Evolutionary conservation across 2,797 vertebrate genomes (phyloP), one percentile per base, ranked within the genome.

Genomic region (Periparus ater): DNA sequence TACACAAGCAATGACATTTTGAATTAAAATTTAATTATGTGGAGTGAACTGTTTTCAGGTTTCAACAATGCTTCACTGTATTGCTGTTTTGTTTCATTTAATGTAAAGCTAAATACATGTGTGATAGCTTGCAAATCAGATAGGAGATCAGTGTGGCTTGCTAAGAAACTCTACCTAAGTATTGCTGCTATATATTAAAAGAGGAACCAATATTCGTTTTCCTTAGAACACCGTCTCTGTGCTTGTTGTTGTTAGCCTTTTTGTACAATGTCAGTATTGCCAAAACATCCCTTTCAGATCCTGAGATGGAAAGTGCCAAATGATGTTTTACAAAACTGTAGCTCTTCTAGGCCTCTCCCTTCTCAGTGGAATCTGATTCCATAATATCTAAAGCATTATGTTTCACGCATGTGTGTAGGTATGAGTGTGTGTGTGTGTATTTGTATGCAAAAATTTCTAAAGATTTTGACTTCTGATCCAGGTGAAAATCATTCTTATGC

Each of bases 11-110:
- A 88, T 82, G 93, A 93, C 76, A 94, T 85, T 89, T 89, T 71
- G 57, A 92, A 86, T 82, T 83, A 95, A 94, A 96, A 81, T 94
- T 91, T 93, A 94, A 96, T 95, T 92, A 79, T 44, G 16, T 44
- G 63, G 38, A 95, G 53, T 19, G 62, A 86, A 88, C 65, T 89
- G 62, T 88, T 95, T 88, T 79, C 67, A 63, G 53, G 19, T 93
- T 88, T 92, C 62, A 90, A n/a, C 51, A 67, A 38, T 63, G 40
- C n/a, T 88, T 91, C 48, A 71, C 44, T 47, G 18, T 32, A 84
- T 34, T 78, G 71, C 53, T 84, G 63, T 42, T 89, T 85, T 77
- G 85, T 94, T 87, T 89, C 71, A 4, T 44, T 95, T 94, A 89
- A 65, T 16, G 42, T 80, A n/a, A 89, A 83, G 38, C 82, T 92